Evolutionary conservation across 2,797 vertebrate species (phyloP).

Genomic region (Mormyrus proboscirostris): DNA sequence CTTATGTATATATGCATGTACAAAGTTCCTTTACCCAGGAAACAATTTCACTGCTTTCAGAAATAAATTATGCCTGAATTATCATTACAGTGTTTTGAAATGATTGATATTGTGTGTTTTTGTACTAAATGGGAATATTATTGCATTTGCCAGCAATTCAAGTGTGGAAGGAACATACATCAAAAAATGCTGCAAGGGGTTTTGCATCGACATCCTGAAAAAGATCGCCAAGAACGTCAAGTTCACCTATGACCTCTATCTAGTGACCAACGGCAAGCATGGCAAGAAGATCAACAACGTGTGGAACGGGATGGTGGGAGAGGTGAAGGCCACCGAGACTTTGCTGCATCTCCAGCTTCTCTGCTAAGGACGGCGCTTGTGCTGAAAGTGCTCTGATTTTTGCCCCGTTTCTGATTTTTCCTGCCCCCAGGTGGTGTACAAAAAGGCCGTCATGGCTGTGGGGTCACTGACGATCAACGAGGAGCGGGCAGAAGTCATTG

Average conservation of each 20-base stretch:
- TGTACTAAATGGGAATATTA: slow-evolving; percentile 6
- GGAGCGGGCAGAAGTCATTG: slow-evolving; percentile 89
- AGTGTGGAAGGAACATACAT: slow-evolving; percentile 80
- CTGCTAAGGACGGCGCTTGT: background rate
- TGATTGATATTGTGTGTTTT: background rate
- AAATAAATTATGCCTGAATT: background rate
- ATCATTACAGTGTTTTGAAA: background rate
- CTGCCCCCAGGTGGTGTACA: slow-evolving; percentile 78
- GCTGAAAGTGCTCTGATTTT: background rate
- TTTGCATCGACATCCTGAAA: slow-evolving; percentile 96
- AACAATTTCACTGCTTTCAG: background rate
- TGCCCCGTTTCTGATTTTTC: background rate
- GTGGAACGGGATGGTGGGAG: slow-evolving; percentile 98
- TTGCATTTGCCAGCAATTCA: slow-evolving; percentile 71
- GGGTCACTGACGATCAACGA: slow-evolving; percentile 96
- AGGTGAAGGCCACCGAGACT: slow-evolving; percentile 61
- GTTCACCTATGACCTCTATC: slow-evolving; percentile 94
- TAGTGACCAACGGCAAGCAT: slow-evolving; percentile 94
- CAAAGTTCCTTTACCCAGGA: background rate
- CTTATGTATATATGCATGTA: background rate
- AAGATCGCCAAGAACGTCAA: slow-evolving; percentile 91
- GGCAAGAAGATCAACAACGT: slow-evolving; percentile 96
- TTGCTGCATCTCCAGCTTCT: background rate
- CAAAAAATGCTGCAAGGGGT: slow-evolving; percentile 94
- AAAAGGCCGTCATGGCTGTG: slow-evolving; percentile 90